Base-by-base conservation (phyloP, 2,888 invertebrate species). In the Pyrrhosoma nymphula region DNA sequence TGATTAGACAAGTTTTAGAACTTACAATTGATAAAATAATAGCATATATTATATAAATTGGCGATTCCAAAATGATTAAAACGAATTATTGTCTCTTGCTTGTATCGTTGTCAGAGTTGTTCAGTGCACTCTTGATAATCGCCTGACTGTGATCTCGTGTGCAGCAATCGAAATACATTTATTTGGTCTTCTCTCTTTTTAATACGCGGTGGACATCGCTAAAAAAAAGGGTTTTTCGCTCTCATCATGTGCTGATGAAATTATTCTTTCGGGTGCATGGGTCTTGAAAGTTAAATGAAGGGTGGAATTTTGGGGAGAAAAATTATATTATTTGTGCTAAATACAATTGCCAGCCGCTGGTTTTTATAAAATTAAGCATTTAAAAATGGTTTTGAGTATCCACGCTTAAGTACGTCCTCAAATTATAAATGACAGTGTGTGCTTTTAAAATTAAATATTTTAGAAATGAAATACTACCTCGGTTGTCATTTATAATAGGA, bases 251-350 rank as follows among this genome's bases (percentile, higher is more conserved):
- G 56, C 35, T 63, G 60, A 91, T 91, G 91, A 35, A 91, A 91
- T 91, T 63, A 91, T 91, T 91, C 63, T 91, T 47, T 91, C 91
- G 35, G 35, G 18, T 26, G 39, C 55, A 91, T 55, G 63, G 91
- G 63, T 63, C 60, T 35, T 26, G 20, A 63, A 91, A 91, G 63
- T 91, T 30, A 60, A 91, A 91, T 47, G 30, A 91, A 91, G 63
- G 60, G 60, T 39, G 91, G 35, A 20, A 63, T 63, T 91, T 63
- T 39, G 18, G 26, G 12, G 47, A 69, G 23, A 69, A 69, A 69
- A 69, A 26, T 26, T 35, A 60, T 35, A 63, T 23, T 60, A 63
- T 60, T 60, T 91, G 0, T 30, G 60, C 63, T 12, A 63, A 91
- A 91, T 91, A n/a, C 63, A 23, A 60, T 91, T 63, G 91, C 30